Base-by-base conservation (phyloP, 2,113 vertebrate species). In the Zootoca vivipara region DNA sequence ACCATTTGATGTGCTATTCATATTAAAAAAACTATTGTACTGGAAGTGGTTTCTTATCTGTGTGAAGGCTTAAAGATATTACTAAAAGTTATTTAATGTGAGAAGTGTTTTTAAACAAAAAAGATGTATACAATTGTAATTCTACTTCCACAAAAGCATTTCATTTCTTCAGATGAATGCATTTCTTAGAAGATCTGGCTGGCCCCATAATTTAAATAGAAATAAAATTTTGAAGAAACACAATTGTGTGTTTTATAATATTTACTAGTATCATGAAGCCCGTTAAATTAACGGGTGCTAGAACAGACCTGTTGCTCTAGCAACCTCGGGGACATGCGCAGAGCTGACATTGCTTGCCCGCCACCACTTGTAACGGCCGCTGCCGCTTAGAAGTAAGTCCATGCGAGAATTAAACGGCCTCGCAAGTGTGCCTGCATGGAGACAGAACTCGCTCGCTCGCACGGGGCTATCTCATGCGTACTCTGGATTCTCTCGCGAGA, bases 221-320 rank as follows among this genome's bases (percentile, higher is more conserved):
- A 97, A 97, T 97, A 97, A 97, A 96, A 97, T 98, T 99, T 98
- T 98, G 97, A 97, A 98, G 97, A 98, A 97, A 98, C 94, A 67
- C 0, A 28, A 87, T 77, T 73, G 93, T 94, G 73, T 52, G 64
- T 70, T 87, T 94, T 89, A 52, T 40, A 93, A 65, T 91, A 77
- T 95, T 67, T 82, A 70, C n/a, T n/a, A n/a, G n/a, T n/a, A n/a
- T n/a, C n/a, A n/a, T n/a, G n/a, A n/a, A n/a, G n/a, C n/a, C n/a
- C n/a, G n/a, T n/a, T n/a, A n/a, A n/a, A n/a, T n/a, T n/a, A n/a
- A n/a, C n/a, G n/a, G n/a, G n/a, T n/a, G n/a, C n/a, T n/a, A n/a
- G n/a, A n/a, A n/a, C n/a, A n/a, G n/a, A n/a, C n/a, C n/a, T n/a
- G n/a, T n/a, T n/a, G n/a, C n/a, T n/a, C n/a, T n/a, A n/a, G n/a